Percentiles rank a stretch among this genome's conserved stretches.
phyloP scores from a whole-genome alignment of 2,888 invertebrate genomes.

The Lepidocyrtinus sp. region DNA sequence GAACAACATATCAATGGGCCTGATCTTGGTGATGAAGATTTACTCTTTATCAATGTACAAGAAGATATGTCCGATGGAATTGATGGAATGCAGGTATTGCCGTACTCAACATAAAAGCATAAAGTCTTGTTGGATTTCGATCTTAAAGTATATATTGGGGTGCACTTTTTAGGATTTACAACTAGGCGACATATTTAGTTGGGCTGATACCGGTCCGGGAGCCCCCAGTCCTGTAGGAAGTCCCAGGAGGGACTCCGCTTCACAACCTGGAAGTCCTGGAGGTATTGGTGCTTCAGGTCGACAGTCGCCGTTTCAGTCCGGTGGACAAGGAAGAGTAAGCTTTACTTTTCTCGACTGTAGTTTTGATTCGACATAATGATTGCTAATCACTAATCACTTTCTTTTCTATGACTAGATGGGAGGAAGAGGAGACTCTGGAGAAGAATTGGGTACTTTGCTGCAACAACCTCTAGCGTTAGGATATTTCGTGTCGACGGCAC shows the following conservation, averaged over 20 bases:
- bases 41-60: conserved; percentile 78
- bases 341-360: not conserved
- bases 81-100: conserved; percentile 77
- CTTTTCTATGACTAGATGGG: conserved; percentile 54
- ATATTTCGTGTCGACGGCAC: conserved; percentile 97
- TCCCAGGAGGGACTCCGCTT: conserved; percentile 71
- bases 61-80: conserved; percentile 78
- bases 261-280: conserved; percentile 74
- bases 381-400: too few species aligned
- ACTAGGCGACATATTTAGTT: conserved; percentile 68
- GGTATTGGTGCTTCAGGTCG: conserved; percentile 74
- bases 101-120: too few species aligned
- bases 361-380: too few species aligned
- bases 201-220: conserved; percentile 71
- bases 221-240: conserved; percentile 77
- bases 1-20: conserved; percentile 80
- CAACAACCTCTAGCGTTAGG: conserved; percentile 99
- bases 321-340: conserved; percentile 75
- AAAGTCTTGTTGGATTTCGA: too few species aligned
- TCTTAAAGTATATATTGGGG: too few species aligned
- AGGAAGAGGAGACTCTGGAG: conserved; percentile 65
- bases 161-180: conserved; percentile 68
- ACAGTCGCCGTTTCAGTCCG: conserved; percentile 76
- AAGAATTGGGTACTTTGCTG: conserved; percentile 87
- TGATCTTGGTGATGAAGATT: conserved; percentile 79